Evolutionary conservation across 2,797 vertebrate species (phyloP).

Genomic region (Leptatherina wallacei): DNA sequence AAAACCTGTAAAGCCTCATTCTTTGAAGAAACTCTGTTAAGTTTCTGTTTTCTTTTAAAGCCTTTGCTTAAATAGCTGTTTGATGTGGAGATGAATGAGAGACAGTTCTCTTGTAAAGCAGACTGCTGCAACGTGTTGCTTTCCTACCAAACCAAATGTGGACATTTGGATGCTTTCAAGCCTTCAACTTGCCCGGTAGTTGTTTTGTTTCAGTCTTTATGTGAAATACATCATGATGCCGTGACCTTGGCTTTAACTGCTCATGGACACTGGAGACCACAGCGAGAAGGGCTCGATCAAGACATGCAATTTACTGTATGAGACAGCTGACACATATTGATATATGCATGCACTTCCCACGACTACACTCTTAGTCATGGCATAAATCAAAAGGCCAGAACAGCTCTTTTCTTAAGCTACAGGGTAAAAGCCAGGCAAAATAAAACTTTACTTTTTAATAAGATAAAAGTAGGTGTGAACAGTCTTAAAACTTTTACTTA

Average conservation of each 20-base stretch:
- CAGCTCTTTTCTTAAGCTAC: constrained; percentile 33
- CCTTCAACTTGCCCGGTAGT: constrained; percentile 18
- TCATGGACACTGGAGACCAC: constrained; percentile 62
- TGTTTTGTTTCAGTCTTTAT: constrained; percentile 31
- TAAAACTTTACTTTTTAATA: constrained; percentile 1
- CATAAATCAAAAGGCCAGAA: constrained; percentile 68
- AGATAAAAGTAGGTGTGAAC: constrained; percentile 2
- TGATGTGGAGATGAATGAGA: constrained; percentile 43
- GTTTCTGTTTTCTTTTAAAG: constrained; percentile 44
- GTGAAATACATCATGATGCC: constrained; percentile 41
- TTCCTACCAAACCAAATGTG: constrained; percentile 23
- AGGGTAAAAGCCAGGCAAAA: constrained; percentile 32
- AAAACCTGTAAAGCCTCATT: constrained; percentile 41
- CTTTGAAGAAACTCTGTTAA: constrained; percentile 51
- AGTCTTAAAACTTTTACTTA: constrained; percentile 29
- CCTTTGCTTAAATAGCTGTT: constrained; percentile 25
- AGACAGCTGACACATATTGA: constrained; percentile 66
- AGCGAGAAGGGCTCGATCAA: constrained; percentile 43
- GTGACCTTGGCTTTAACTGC: constrained; percentile 70
- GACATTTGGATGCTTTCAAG: constrained; percentile 21
- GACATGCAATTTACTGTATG: constrained; percentile 67
- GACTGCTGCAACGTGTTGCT: constrained; percentile 30
- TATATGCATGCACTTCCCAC: constrained; percentile 73
- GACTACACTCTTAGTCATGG: constrained; percentile 53
- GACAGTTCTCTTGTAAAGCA: constrained; percentile 24